Percentiles rank a stretch among this genome's conserved stretches.
Evolutionary conservation across 2,113 vertebrate genomes (phyloP).

Genomic region (Channa argus): DNA sequence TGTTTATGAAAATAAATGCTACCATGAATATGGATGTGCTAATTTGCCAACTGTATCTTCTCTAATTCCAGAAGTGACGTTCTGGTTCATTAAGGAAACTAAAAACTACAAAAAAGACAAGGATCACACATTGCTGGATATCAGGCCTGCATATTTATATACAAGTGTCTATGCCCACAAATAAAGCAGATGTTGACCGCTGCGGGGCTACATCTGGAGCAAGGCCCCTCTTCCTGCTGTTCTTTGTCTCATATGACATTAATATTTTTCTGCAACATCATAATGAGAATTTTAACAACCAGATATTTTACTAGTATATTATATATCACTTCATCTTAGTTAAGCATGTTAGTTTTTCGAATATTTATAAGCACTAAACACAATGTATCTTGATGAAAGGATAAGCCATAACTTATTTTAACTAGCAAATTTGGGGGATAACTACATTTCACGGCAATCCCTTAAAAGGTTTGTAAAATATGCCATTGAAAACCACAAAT

Average conservation of each 20-base stretch:
- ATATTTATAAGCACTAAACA: too few species aligned
- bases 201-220: not conserved
- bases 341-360: too few species aligned
- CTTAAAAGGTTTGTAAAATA: not conserved
- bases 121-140: too few species aligned
- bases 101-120: too few species aligned
- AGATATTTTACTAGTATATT: too few species aligned
- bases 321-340: too few species aligned
- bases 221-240: not conserved
- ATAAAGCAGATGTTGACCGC: not conserved
- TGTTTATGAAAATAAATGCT: not conserved
- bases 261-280: not conserved
- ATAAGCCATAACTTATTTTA: too few species aligned
- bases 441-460: too few species aligned
- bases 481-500: not conserved
- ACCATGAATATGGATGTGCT: not conserved
- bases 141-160: not conserved
- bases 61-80: conserved; percentile 1
- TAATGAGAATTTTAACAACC: too few species aligned
- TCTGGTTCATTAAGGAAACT: conserved; percentile 21
- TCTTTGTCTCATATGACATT: not conserved
- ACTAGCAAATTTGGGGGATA: too few species aligned
- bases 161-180: not conserved
- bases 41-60: not conserved
- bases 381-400: too few species aligned